Evolutionary conservation across 64 coral and sea anemone genomes (phyloP).

Genomic region (Stylophora pistillata): DNA sequence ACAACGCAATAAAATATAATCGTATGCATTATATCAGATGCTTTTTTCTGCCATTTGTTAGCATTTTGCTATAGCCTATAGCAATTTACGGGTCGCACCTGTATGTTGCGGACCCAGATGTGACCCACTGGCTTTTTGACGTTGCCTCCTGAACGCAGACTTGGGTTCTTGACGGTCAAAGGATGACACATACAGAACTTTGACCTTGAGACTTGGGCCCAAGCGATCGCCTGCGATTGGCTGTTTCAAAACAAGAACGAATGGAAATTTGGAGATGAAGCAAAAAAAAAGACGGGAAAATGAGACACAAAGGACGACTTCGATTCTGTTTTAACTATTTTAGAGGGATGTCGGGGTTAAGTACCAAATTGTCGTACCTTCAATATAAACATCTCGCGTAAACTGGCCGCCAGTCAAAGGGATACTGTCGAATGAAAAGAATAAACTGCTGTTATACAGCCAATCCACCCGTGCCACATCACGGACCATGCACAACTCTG

Average conservation of each 20-base stretch:
- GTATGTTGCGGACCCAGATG: background rate
- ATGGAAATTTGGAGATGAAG: background rate
- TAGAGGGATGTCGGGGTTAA: background rate
- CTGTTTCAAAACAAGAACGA: conserved; percentile 2
- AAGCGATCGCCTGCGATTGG: conserved; percentile 47
- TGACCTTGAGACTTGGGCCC: conserved; percentile 49
- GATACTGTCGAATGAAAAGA: conserved; percentile 43
- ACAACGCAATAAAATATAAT: background rate
- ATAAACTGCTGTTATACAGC: background rate
- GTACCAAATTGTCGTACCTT: conserved; percentile 61
- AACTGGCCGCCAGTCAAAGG: conserved; percentile 84
- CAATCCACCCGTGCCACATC: background rate
- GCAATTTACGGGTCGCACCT: too few species aligned
- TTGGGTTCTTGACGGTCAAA: background rate
- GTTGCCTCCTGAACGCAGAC: background rate
- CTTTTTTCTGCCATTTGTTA: background rate
- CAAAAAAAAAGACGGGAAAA: background rate
- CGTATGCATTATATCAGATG: background rate
- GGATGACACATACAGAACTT: conserved; percentile 55
- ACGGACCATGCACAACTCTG: too few species aligned
- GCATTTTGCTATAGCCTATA: background rate
- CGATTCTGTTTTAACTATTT: background rate
- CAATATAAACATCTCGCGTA: conserved; percentile 89
- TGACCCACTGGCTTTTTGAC: background rate
- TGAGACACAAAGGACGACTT: background rate